These are phyloP conservation scores for Varecia variegata DNA, from an alignment of 2,797 vertebrate species.

Conservation along the genomic window DNA sequence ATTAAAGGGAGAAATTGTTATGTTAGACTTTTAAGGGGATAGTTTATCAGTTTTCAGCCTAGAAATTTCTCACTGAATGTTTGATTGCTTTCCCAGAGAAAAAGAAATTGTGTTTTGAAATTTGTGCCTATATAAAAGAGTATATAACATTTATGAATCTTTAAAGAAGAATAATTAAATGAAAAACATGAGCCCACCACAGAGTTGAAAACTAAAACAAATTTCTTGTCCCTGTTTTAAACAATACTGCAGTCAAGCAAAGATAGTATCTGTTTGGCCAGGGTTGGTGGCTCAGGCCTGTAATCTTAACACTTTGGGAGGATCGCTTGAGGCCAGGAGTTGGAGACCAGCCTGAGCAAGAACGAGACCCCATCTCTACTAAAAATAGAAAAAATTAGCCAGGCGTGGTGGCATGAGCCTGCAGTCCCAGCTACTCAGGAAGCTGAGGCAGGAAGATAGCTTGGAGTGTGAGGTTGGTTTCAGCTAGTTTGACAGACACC, in stretches of 20 bases:
- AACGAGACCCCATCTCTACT: neutral
- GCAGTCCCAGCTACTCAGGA: too few relatives aligned
- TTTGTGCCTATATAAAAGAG: neutral
- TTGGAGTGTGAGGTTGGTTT: too few relatives aligned
- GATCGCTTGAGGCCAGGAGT: neutral
- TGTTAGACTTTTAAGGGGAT: neutral
- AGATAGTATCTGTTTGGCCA: neutral
- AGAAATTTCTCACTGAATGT: neutral
- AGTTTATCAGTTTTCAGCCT: neutral
- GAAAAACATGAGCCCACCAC: neutral
- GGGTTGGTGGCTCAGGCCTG: neutral
- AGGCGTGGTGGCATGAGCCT: neutral
- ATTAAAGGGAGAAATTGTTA: neutral
- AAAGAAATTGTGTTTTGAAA: neutral
- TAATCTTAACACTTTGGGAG: neutral
- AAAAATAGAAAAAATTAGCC: neutral
- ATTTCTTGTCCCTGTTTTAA: neutral
- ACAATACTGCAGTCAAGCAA: neutral
- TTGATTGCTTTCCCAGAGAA: neutral
- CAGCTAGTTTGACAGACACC: too few relatives aligned
- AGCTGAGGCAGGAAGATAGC: too few relatives aligned
- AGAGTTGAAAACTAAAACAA: neutral
- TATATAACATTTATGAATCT: neutral
- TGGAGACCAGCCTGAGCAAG: neutral
- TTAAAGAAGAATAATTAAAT: neutral